Evolutionary conservation across 2,797 vertebrate species (phyloP).

Genomic region (Sylvilagus floridanus): DNA sequence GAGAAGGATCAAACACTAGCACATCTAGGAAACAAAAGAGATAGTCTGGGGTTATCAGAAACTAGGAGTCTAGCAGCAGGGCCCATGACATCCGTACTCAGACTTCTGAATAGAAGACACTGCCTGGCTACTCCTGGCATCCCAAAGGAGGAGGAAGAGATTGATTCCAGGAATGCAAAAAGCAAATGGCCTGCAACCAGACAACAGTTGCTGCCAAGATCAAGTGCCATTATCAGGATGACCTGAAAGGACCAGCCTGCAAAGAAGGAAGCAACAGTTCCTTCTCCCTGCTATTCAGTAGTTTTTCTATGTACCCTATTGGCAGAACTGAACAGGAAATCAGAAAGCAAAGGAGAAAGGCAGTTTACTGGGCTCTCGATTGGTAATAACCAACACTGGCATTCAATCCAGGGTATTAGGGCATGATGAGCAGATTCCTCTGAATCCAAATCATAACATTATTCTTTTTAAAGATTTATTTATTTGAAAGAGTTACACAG

Average conservation of each 20-base stretch:
- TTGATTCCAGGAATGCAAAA: background rate
- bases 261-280: background rate
- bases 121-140: background rate
- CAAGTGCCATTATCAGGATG: background rate
- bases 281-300: too few species aligned
- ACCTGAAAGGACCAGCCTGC: background rate
- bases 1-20: background rate
- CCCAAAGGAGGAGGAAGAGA: background rate
- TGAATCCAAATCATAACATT: constrained; percentile 37
- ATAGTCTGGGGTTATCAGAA: background rate
- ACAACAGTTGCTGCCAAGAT: background rate
- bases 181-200: background rate
- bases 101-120: background rate
- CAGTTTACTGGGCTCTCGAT: background rate
- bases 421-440: constrained; percentile 65
- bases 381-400: constrained; percentile 20
- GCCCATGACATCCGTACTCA: background rate
- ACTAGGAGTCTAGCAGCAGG: background rate
- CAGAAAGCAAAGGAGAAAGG: background rate
- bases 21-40: background rate
- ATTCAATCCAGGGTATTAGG: constrained; percentile 76
- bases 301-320: background rate
- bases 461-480: too few species aligned
- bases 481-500: too few species aligned
- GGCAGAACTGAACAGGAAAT: background rate